These are phyloP conservation scores for Crossaster papposus DNA, from an alignment of 53 echinoderm and acorn worm species.

Conservation along the genomic window DNA sequence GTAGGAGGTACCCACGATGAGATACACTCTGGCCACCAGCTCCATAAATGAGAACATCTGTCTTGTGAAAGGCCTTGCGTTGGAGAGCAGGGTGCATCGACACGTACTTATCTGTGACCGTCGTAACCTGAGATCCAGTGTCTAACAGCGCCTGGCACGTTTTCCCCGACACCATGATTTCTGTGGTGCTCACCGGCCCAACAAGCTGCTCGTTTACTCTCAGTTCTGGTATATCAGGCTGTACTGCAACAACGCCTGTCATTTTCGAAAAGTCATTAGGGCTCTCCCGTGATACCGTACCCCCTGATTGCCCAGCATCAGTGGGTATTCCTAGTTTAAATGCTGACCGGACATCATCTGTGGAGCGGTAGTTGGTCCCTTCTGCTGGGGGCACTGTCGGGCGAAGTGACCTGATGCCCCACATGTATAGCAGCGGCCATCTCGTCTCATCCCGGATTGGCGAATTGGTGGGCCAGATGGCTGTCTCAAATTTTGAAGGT, in stretches of 20 bases:
- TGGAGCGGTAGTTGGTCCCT: not conserved
- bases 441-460: not conserved
- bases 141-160: not conserved
- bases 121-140: slow-evolving; percentile 28
- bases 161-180: not conserved
- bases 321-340: slow-evolving; percentile 20
- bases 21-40: slow-evolving; percentile 13
- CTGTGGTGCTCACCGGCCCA: not conserved
- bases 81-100: not conserved
- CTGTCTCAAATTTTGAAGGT: too few relatives aligned
- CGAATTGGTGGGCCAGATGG: too few relatives aligned
- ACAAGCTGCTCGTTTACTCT: not conserved
- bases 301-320: slow-evolving; percentile 45
- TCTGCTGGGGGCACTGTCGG: not conserved
- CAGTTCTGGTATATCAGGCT: not conserved
- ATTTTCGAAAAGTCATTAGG: too few relatives aligned
- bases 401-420: slow-evolving; percentile 22
- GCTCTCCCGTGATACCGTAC: not conserved
- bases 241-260: too few relatives aligned
- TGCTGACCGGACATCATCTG: not conserved
- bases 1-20: not conserved
- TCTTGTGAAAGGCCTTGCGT: not conserved
- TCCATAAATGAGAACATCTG: not conserved
- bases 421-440: not conserved
- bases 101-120: not conserved